phyloP scores from a whole-genome alignment of 2,888 invertebrate species.

The Agrypnus murinus region DNA sequence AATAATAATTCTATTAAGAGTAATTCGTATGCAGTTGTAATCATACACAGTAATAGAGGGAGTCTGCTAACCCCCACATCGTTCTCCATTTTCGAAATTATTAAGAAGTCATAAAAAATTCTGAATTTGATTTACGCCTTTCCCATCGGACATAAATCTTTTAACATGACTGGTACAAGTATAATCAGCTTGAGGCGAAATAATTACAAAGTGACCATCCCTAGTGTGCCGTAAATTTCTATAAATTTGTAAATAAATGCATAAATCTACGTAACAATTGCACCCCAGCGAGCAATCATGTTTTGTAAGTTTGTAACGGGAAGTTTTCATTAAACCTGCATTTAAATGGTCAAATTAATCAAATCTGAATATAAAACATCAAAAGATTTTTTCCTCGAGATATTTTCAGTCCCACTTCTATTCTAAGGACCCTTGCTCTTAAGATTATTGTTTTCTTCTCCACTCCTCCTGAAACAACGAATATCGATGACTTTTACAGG shows the following conservation, averaged over 20 bases:
- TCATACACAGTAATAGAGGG: too few relatives aligned
- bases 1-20: too few relatives aligned
- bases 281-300: constrained; percentile 4
- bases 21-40: too few relatives aligned
- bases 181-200: not conserved
- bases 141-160: too few relatives aligned
- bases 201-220: constrained; percentile 7
- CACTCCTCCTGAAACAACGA: constrained; percentile 10
- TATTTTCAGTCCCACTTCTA: too few relatives aligned
- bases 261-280: constrained; percentile 12
- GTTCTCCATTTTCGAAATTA: too few relatives aligned
- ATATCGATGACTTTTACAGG: constrained; percentile 21
- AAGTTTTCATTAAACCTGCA: not conserved
- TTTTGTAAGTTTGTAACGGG: constrained; percentile 12
- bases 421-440: constrained; percentile 8
- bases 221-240: not conserved
- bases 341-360: not conserved
- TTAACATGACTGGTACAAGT: too few relatives aligned
- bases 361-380: too few relatives aligned
- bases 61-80: too few relatives aligned
- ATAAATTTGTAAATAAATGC: constrained; percentile 17
- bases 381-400: too few relatives aligned
- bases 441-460: constrained; percentile 23
- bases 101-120: too few relatives aligned
- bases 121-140: too few relatives aligned